Evolutionary conservation across 2,888 invertebrate species (phyloP), one percentile per base, ranked within the genome.

Genomic region (Pterostichus niger): DNA sequence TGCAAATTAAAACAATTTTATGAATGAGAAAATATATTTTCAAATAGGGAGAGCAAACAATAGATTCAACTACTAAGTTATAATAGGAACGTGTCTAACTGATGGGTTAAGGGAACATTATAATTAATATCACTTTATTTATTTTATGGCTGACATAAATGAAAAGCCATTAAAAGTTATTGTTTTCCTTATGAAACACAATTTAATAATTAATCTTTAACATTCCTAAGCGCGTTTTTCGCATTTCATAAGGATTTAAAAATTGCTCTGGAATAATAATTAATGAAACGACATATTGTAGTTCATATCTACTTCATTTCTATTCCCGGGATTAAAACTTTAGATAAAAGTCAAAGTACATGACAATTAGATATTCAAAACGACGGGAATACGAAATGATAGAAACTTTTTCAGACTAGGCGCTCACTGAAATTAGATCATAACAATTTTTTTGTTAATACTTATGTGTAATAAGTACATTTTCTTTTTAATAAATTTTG

Each of bases 121-220:
- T 73, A 56, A 82, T 75, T 82, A 82, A 82, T 82, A 82, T 82
- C 82, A 82, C 82, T 82, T 82, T 82, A 73, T 64, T 56, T 73
- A 81, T 40, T 80, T 56, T 81, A 71, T 68, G 81, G 81, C 75
- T 75, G 82, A 75, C 61, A 82, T 44, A 75, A 82, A 82, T 75
- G 56, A 82, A 82, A 82, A 75, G 73, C 75, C 59, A 75, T 68
- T 73, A 33, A 56, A 59, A 82, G 24, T 59, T 54, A 81, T 54
- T 75, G 75, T 56, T 44, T 68, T 75, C 68, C 82, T 82, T 82
- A 82, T 82, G 59, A 75, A 82, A 71, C 40, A 71, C 71, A 81
- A 80, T 80, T 80, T 64, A 52, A 46, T 75, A 77, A 40, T 75
- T 75, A 68, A 46, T 31, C 17, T 80, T 35, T 82, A 75, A 82